Evolutionary conservation across 2,888 invertebrate species (phyloP), one percentile per base, ranked within the genome.

Genomic region (Erebia epiphron): DNA sequence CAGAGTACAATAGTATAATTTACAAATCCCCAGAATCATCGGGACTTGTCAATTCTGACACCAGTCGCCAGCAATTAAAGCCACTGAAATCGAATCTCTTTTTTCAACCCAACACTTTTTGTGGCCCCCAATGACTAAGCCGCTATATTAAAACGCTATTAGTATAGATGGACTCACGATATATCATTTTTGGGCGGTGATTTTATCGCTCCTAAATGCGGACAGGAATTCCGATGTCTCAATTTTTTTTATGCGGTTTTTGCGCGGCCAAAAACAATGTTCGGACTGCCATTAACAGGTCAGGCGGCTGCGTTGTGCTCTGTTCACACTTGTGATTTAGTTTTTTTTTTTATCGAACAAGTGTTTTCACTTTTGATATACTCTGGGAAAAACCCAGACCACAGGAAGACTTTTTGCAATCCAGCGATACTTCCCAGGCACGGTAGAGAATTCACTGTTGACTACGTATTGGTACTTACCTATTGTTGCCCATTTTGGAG

Each of bases 91-190:
- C 76, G 68, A 77, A 70, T 74, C 68, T 69, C 70, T 76, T 77
- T 76, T 78, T 77, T 73, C 41, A 26, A 13, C 46, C 66, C 49
- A 41, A 26, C 18, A 67, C 56, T 77, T 77, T 78, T 78, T 78
- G 75, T 74, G 62, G 68, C 70, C 72, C 65, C 70, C 75, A 82
- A 87, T 91, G 89, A 91, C 87, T 91, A 88, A 91, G 83, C 83
- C 83, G 75, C 79, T 86, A 86, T 88, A 92, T 93, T 93, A 92
- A 91, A 93, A 91, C 79, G 90, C 91, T 91, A 92, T 93, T 93
- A 93, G 90, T 86, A 84, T 85, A 87, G 85, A 86, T 83, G 85
- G 82, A 79, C 79, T 82, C 79, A 81, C 86, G 80, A 90, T 91
- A 91, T 91, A 91, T 92, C 91, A 92, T 90, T 86, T 79, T 77